phyloP scores from a whole-genome alignment of 1,140 invertebrate genomes.

The Papilio glaucus region DNA sequence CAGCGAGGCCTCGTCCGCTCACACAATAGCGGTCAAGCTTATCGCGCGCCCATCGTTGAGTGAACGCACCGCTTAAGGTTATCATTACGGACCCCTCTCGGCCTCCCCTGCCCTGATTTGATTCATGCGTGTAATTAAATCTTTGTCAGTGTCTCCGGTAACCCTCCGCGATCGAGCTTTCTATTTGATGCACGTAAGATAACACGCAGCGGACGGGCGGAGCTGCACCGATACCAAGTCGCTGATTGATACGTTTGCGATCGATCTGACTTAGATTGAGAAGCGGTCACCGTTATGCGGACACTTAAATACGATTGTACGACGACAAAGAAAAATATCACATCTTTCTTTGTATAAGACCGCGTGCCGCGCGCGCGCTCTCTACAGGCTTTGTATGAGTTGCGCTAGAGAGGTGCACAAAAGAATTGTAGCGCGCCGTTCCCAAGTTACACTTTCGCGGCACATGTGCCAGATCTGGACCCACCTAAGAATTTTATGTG shows the following conservation, averaged over 20 bases:
- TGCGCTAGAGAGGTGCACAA: no score
- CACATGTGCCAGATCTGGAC: no score
- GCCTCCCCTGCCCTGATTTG: conserved; percentile 63
- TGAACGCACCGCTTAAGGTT: conserved; percentile 65
- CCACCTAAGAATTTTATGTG: no score
- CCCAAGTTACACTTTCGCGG: no score
- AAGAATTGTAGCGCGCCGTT: no score
- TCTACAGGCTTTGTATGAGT: no score
- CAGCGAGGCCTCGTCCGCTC: conserved; percentile 48
- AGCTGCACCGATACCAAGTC: not conserved
- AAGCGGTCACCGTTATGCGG: not conserved
- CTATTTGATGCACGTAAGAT: conserved; percentile 28
- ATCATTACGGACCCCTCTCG: conserved; percentile 58
- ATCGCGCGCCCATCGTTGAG: conserved; percentile 65
- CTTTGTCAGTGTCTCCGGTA: conserved; percentile 71
- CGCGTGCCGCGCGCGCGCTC: no score
- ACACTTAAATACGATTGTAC: not conserved
- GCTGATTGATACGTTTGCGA: conserved; percentile 21
- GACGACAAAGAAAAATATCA: no score
- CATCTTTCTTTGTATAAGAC: not conserved
- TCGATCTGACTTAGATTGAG: not conserved
- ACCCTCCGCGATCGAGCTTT: conserved; percentile 51
- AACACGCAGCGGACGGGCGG: not conserved
- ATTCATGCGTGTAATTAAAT: conserved; percentile 83
- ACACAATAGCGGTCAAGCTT: conserved; percentile 63